phyloP scores from a whole-genome alignment of 2,797 vertebrate species.

The Ibycter americanus region DNA sequence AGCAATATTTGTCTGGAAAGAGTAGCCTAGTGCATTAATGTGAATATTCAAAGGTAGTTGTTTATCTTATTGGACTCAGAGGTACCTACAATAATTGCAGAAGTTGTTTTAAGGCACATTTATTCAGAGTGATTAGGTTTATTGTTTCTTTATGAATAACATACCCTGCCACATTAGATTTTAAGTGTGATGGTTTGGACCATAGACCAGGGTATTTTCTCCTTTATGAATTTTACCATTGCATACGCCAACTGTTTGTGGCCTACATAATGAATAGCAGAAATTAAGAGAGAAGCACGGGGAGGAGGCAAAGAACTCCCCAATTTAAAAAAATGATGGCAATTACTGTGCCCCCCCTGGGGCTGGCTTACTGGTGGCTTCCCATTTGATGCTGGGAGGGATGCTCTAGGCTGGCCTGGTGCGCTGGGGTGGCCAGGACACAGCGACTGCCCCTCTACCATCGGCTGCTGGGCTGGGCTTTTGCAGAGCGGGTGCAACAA shows the following conservation, averaged over 20 bases:
- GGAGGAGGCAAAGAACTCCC: neutral
- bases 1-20: constrained; percentile 46
- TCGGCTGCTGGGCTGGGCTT: rapidly evolving
- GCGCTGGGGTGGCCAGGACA: rapidly evolving
- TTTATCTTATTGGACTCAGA: constrained; percentile 75
- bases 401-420: rapidly evolving
- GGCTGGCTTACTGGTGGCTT: neutral
- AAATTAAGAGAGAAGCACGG: neutral
- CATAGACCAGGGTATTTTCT: neutral
- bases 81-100: constrained; percentile 71
- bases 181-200: constrained; percentile 31
- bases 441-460: rapidly evolving
- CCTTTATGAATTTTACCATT: neutral
- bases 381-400: neutral
- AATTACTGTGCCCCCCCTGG: neutral
- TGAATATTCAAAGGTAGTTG: constrained; percentile 71
- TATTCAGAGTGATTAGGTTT: constrained; percentile 67
- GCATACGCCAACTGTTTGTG: neutral
- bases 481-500: rapidly evolving
- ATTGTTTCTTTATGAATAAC: constrained; percentile 64
- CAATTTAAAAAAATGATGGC: neutral
- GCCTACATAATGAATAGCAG: neutral
- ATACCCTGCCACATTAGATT: constrained; percentile 26
- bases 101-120: constrained; percentile 72
- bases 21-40: constrained; percentile 69